Evolutionary conservation across 2,113 vertebrate genomes (phyloP), one percentile per base, ranked within the genome.

Genomic region (Gymnobelideus leadbeateri): DNA sequence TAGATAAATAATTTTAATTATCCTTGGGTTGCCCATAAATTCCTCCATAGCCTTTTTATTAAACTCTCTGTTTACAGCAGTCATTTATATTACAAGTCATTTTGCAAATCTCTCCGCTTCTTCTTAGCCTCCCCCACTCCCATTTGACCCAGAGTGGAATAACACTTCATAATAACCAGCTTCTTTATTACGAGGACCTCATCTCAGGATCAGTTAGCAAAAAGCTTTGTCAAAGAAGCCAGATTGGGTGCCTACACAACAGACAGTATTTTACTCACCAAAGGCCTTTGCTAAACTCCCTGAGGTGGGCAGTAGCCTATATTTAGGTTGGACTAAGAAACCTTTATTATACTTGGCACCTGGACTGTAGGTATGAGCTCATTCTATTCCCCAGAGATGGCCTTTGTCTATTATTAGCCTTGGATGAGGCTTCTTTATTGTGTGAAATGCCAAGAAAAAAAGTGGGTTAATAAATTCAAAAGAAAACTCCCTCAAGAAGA

Each of bases 1-100:
- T 98, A 98, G 98, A 98, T 98, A 98, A 98, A 98, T 98, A 98
- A 98, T 99, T 98, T 98, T 98, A 98, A 98, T 98, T 98, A 98
- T 98, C 98, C 98, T 98, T 98, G 97, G 98, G 98, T 97, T 98
- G 98, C 96, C 98, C 97, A 97, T 98, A 98, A 98, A 98, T 98
- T 97, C 97, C 26, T 98, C 97, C 97, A 93, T 97, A 97, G 98
- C 97, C 98, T 98, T 98, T 96, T 98, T 97, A 98, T 98, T 98
- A 97, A 98, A 98, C 97, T 97, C 97, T 97, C 95, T 98, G 98
- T 98, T 98, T 98, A 98, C 98, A 97, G 97, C 98, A 98, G 96
- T 96, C 98, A 96, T 98, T 98, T 98, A 97, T 97, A 98, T 95
- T 94, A 91, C 96, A 8, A 97, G 98, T 97, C 98, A 97, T 96